Evolutionary conservation across 1,140 invertebrate species (phyloP).

Genomic region (Conopomorpha cramerella): DNA sequence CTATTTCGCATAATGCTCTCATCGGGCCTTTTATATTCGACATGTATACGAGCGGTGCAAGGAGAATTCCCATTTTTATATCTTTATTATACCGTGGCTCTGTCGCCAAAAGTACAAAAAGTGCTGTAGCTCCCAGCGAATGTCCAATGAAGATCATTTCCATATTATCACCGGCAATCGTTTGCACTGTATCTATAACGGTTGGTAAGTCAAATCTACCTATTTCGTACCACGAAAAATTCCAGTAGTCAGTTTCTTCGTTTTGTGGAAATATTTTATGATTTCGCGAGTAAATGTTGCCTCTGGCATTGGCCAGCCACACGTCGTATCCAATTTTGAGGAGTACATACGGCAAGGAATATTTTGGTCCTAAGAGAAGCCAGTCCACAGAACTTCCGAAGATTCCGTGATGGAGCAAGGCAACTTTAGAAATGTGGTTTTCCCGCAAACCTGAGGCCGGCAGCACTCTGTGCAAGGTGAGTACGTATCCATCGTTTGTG

Average conservation of each 20-base stretch:
- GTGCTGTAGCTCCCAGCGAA: conserved; percentile 67
- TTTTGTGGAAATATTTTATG: conserved; percentile 60
- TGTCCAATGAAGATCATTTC: conserved; percentile 65
- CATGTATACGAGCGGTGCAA: conserved; percentile 68
- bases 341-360: conserved; percentile 63
- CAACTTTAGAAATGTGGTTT: conserved; percentile 14
- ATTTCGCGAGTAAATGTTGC: conserved; percentile 65
- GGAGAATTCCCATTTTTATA: conserved; percentile 60
- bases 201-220: conserved; percentile 56
- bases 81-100: conserved; percentile 65
- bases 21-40: conserved; percentile 56
- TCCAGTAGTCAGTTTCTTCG: conserved; percentile 57
- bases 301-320: no score
- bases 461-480: conserved; percentile 69
- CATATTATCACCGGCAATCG: conserved; percentile 25
- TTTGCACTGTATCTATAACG: conserved; percentile 52
- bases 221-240: conserved; percentile 67
- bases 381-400: conserved; percentile 69
- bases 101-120: conserved; percentile 61
- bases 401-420: conserved; percentile 71
- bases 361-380: conserved; percentile 64
- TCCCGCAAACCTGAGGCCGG: conserved; percentile 27
- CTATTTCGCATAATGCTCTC: conserved; percentile 34
- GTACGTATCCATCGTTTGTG: conserved; percentile 72
- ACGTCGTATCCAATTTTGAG: conserved; percentile 67